Percentiles rank a stretch among this genome's conserved stretches.
phyloP scores from a whole-genome alignment of 2,113 vertebrate genomes.

The Chaenogobius annularis region DNA sequence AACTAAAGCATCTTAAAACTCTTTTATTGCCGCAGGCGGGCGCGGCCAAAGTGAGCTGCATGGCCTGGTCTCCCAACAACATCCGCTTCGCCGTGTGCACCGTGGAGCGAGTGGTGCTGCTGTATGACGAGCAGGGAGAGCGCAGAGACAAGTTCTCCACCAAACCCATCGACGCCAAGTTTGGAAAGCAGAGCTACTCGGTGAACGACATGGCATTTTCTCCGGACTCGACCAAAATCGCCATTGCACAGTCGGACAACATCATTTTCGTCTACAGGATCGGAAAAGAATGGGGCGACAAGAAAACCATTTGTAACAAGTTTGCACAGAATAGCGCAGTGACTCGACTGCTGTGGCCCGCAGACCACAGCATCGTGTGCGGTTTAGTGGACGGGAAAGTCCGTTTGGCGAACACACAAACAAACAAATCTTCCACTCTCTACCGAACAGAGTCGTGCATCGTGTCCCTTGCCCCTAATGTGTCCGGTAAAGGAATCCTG shows the following conservation, averaged over 20 bases:
- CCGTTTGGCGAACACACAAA: slow-evolving; percentile 91
- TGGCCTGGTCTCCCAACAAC: slow-evolving; percentile 92
- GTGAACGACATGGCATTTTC: slow-evolving; percentile 95
- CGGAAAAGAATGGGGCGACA: slow-evolving; percentile 95
- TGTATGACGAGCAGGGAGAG: slow-evolving; percentile 95
- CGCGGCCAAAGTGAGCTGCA: slow-evolving; percentile 87
- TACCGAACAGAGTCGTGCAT: slow-evolving; percentile 92
- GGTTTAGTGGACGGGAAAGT: slow-evolving; percentile 94
- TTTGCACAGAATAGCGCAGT: slow-evolving; percentile 94
- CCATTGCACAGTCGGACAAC: slow-evolving; percentile 92
- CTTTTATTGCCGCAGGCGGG: slow-evolving; percentile 88
- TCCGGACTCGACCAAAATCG: slow-evolving; percentile 94
- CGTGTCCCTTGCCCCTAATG: slow-evolving; percentile 86
- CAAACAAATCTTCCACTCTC: slow-evolving; percentile 92
- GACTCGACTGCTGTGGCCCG: slow-evolving; percentile 87
- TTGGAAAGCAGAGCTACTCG: slow-evolving; percentile 89
- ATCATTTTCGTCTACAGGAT: slow-evolving; percentile 95
- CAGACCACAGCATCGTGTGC: slow-evolving; percentile 86
- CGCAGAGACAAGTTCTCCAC: slow-evolving; percentile 95
- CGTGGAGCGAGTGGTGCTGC: slow-evolving; percentile 88
- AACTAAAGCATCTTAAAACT: slow-evolving; percentile 87
- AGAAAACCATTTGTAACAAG: slow-evolving; percentile 97
- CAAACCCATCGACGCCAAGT: slow-evolving; percentile 91
- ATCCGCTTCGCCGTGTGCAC: slow-evolving; percentile 90
- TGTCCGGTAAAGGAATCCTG: slow-evolving; percentile 88